These are phyloP conservation scores for Porites rus DNA, from an alignment of 92 coral and sea anemone genomes.

Conservation along the genomic window DNA sequence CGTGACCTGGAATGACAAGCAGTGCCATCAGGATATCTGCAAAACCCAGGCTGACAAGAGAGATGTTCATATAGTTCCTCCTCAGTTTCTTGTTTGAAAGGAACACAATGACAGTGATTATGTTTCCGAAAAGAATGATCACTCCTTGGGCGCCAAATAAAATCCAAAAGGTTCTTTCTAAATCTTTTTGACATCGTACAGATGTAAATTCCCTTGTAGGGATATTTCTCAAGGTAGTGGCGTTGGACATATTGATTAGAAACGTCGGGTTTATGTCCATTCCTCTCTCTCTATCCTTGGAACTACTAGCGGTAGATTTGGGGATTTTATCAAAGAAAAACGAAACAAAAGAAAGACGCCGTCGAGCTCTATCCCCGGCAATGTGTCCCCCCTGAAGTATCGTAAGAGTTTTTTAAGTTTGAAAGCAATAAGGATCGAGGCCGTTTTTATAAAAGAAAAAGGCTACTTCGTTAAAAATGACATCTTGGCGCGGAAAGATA, in stretches of 20 bases:
- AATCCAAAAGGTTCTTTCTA: constrained; percentile 64
- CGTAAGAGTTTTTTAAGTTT: too few species aligned
- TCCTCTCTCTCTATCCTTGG: neutral
- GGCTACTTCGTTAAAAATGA: too few species aligned
- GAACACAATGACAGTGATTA: constrained; percentile 53
- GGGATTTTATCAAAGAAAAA: neutral
- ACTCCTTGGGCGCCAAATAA: constrained; percentile 60
- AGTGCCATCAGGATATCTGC: constrained; percentile 69
- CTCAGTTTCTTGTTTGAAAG: constrained; percentile 53
- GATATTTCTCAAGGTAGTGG: neutral
- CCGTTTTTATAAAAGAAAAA: too few species aligned
- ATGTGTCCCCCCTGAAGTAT: too few species aligned
- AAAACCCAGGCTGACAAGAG: constrained; percentile 68
- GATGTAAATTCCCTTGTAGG: neutral
- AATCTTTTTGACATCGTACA: neutral
- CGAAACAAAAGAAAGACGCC: neutral
- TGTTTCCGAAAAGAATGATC: constrained; percentile 62
- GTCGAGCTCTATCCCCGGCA: neutral
- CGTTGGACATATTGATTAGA: neutral
- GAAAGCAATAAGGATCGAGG: too few species aligned
- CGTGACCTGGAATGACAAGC: constrained; percentile 70
- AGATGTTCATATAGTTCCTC: constrained; percentile 69
- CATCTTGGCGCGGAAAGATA: too few species aligned
- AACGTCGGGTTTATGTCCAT: neutral
- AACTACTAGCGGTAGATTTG: neutral